These are phyloP conservation scores for Monoplex corrugatus DNA, from an alignment of 2,888 invertebrate genomes.

Conservation along the genomic window DNA sequence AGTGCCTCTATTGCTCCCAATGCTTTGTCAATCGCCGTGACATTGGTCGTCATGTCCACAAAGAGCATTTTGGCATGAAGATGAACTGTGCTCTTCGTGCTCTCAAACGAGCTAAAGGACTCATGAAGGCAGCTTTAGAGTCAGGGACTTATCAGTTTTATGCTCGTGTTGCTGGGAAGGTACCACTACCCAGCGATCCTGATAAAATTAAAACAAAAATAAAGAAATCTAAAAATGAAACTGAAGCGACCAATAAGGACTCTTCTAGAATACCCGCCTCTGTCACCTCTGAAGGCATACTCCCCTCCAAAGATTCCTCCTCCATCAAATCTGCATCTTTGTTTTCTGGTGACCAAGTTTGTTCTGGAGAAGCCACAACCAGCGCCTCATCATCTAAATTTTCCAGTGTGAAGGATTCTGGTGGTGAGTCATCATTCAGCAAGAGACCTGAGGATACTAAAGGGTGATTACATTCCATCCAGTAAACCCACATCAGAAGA, in stretches of 20 bases:
- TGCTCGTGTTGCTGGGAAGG: constrained; percentile 58
- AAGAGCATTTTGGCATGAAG: constrained; percentile 58
- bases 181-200: constrained; percentile 54
- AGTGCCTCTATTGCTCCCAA: constrained; percentile 62
- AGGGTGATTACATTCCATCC: neutral
- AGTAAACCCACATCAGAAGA: neutral
- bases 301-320: neutral
- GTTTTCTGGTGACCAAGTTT: neutral
- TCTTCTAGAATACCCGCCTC: neutral
- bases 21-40: constrained; percentile 61
- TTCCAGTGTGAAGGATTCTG: neutral
- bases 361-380: neutral
- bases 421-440: neutral
- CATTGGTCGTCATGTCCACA: constrained; percentile 57
- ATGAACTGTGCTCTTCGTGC: constrained; percentile 62
- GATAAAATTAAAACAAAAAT: constrained; percentile 32
- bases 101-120: constrained; percentile 57
- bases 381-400: neutral
- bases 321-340: neutral
- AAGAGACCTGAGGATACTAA: neutral
- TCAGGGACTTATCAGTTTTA: constrained; percentile 54
- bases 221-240: constrained; percentile 24
- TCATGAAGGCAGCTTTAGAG: constrained; percentile 57
- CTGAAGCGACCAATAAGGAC: neutral
- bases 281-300: neutral